phyloP scores from a whole-genome alignment of 2,113 vertebrate species.

The Petrocephalus microphthalmus region DNA sequence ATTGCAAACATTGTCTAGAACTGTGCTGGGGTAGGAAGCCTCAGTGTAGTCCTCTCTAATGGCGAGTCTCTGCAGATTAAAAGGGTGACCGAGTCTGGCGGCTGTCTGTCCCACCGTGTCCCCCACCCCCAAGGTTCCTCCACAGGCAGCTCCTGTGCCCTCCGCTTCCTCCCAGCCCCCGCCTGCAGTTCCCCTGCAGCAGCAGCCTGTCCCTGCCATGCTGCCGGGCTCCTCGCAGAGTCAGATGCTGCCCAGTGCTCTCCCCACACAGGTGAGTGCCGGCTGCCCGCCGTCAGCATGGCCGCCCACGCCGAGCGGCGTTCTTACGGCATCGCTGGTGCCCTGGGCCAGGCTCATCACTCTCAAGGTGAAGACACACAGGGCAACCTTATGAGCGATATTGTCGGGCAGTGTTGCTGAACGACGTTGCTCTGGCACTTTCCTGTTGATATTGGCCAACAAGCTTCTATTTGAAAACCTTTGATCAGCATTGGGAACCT shows the following conservation, averaged over 20 bases:
- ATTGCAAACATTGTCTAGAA: background rate
- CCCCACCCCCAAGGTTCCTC: conserved; percentile 35
- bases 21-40: background rate
- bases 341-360: background rate
- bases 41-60: background rate
- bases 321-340: background rate
- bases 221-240: conserved; percentile 54
- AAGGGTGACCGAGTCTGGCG: background rate
- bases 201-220: conserved; percentile 21
- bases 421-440: too few species aligned
- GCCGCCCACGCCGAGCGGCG: background rate
- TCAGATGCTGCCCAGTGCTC: conserved; percentile 32
- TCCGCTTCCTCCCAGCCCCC: conserved; percentile 22
- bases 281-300: background rate
- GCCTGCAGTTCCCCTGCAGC: conserved; percentile 39
- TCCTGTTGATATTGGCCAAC: too few species aligned
- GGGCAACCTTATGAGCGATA: background rate
- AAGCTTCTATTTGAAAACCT: too few species aligned
- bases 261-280: conserved; percentile 50
- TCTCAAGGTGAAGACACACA: background rate
- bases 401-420: background rate
- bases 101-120: background rate
- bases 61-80: background rate
- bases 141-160: conserved; percentile 26
- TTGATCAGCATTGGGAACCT: background rate